Percentiles rank a stretch among this genome's conserved stretches.
phyloP scores from a whole-genome alignment of 2,888 invertebrate genomes.

The Eupithecia abbreviata region DNA sequence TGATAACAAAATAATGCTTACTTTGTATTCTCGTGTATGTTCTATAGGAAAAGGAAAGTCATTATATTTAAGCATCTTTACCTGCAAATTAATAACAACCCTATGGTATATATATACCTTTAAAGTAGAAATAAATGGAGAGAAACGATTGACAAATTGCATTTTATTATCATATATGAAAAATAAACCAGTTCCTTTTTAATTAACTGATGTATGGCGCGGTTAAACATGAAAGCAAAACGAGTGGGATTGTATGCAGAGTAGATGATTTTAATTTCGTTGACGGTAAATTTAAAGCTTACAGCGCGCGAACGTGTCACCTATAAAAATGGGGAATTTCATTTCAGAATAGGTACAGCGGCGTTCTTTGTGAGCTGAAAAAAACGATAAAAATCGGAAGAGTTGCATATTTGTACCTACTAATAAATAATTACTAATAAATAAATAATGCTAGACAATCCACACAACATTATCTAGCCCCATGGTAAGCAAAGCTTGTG shows the following conservation, averaged over 20 bases:
- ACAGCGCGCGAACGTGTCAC: background rate
- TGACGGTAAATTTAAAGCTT: background rate
- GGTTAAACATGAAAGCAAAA: background rate
- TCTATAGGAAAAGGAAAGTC: background rate
- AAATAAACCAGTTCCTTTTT: background rate
- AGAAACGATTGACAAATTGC: background rate
- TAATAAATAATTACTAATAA: too few species aligned
- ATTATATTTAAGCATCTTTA: background rate
- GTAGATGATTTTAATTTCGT: background rate
- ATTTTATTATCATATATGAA: background rate
- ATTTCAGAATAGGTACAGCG: background rate
- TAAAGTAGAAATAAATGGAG: background rate
- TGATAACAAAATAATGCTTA: slow-evolving; percentile 16
- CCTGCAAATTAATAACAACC: background rate
- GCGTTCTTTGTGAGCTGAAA: too few species aligned
- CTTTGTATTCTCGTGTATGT: background rate
- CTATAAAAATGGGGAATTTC: background rate
- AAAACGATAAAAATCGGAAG: too few species aligned
- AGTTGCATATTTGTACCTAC: too few species aligned
- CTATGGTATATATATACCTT: background rate
- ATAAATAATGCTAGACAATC: too few species aligned
- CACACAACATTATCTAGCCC: too few species aligned
- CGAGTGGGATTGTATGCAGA: background rate
- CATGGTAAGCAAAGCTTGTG: too few species aligned
- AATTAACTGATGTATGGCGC: background rate